Conservation (phyloP, 1,140 invertebrate genomes). For the Oryzaephilus surinamensis region DNA sequence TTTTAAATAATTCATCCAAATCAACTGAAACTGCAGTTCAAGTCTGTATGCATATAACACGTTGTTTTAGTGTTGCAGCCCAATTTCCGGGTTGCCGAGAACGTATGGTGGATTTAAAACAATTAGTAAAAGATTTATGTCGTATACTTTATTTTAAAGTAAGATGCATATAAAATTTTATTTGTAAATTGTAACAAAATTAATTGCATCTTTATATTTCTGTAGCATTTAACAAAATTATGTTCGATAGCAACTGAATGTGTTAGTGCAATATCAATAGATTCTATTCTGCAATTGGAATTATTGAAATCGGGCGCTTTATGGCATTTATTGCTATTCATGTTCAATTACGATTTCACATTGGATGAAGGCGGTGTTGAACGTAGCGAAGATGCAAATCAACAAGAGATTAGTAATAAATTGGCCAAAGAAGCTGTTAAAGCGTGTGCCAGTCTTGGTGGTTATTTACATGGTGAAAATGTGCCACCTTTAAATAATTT, state of each 20-base stretch:
- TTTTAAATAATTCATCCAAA: conserved; percentile 70
- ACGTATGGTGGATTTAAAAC: conserved; percentile 76
- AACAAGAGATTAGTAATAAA: conserved; percentile 81
- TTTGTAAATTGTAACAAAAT: background rate
- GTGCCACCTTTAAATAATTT: conserved; percentile 54
- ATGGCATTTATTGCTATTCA: conserved; percentile 83
- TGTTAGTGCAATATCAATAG: conserved; percentile 68
- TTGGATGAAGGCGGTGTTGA: conserved; percentile 93
- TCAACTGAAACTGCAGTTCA: conserved; percentile 74
- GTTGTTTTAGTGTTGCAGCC: conserved; percentile 91
- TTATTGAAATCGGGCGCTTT: conserved; percentile 85
- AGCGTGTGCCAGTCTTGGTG: conserved; percentile 73
- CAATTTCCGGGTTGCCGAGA: conserved; percentile 83
- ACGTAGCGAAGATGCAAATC: conserved; percentile 68
- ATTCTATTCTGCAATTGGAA: conserved; percentile 77
- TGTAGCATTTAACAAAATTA: conserved; percentile 67
- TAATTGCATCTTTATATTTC: too few species aligned
- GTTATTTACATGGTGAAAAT: conserved; percentile 55
- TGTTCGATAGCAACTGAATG: conserved; percentile 78
- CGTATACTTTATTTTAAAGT: conserved; percentile 85
- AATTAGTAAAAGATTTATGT: conserved; percentile 80
- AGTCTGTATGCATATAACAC: conserved; percentile 86
- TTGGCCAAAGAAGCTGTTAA: conserved; percentile 76
- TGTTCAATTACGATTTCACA: conserved; percentile 96
- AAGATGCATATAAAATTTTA: conserved; percentile 19